These are phyloP conservation scores for Smittia aterrima DNA, from an alignment of 2,888 invertebrate species.

Conservation along the genomic window DNA sequence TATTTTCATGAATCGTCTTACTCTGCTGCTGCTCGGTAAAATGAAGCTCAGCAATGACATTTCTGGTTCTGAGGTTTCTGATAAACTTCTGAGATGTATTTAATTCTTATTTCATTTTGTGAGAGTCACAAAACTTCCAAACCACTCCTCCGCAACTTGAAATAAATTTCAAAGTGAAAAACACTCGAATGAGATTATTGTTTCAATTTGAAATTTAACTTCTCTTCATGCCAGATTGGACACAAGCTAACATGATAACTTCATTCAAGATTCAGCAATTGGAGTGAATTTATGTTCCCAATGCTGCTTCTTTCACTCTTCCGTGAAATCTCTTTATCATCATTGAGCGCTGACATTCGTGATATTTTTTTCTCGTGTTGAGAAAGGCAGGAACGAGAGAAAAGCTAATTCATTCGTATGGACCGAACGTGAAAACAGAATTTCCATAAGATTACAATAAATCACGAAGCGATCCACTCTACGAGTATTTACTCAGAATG, in stretches of 20 bases:
- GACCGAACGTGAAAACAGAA: conserved; percentile 19
- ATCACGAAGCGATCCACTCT: conserved; percentile 28
- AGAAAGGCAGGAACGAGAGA: too few species aligned
- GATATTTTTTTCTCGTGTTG: not conserved
- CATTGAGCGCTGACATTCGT: conserved; percentile 7
- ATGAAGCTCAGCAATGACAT: too few species aligned
- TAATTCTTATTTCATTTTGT: too few species aligned
- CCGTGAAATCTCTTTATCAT: conserved; percentile 5
- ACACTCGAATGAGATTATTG: not conserved
- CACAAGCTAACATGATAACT: not conserved
- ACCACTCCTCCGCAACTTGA: too few species aligned
- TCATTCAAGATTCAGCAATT: not conserved
- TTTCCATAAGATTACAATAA: conserved; percentile 38
- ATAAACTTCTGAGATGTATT: too few species aligned
- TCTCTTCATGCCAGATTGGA: not conserved
- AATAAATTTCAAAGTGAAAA: not conserved
- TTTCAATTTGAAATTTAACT: not conserved
- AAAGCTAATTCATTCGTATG: not conserved
- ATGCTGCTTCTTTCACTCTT: not conserved
- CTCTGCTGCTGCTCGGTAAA: too few species aligned
- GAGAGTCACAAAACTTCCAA: too few species aligned
- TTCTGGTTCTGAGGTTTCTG: too few species aligned
- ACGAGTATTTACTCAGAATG: not conserved
- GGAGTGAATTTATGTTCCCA: not conserved
- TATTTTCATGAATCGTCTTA: too few species aligned